Evolutionary conservation across 2,888 invertebrate genomes (phyloP), one percentile per base, ranked within the genome.

Genomic region (Eledona agricola): DNA sequence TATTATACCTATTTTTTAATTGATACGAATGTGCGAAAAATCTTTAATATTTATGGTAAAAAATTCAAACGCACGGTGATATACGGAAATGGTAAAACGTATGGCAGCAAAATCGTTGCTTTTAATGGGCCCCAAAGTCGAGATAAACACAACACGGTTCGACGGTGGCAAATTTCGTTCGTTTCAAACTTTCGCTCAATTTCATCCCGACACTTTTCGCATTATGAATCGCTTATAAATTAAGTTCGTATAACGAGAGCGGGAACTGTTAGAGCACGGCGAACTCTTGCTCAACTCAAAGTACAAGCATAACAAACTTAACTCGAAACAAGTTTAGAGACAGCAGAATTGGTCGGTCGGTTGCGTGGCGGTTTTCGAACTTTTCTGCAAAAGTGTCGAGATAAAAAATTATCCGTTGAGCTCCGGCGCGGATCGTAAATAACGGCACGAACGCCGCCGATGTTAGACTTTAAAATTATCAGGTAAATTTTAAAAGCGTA

Each of bases 201-300:
- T 73, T 72, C 69, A 67, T 71, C 68, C 57, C 70, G 70, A 72
- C 72, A 72, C 72, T 72, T 69, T 71, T 66, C 66, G 70, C 67
- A 71, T 73, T 72, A 73, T 74, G 72, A 75, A 75, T 74, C 73
- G 72, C 71, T 74, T 73, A 72, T 72, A 75, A 74, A 74, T 74
- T 74, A 72, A 70, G 68, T 70, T 68, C 66, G 61, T n/a, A n/a
- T 60, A 70, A 67, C 65, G 67, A 70, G 65, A 67, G 61, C 63
- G 60, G 60, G 63, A 67, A 65, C 64, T 65, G 65, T 62, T 66
- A 62, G 66, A 66, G 65, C 63, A 65, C 58, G 58, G 57, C 62
- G 56, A 65, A 62, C 60, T 61, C 56, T 51, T 52, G 58, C 58
- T 58, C 51, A 61, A 65, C 64, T 65, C 53, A 35, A 55, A 61